A percentile compares a stretch with the other conserved stretches of the same genome.
Conservation (phyloP, 2,113 vertebrate species). For the Gambusia affinis region DNA sequence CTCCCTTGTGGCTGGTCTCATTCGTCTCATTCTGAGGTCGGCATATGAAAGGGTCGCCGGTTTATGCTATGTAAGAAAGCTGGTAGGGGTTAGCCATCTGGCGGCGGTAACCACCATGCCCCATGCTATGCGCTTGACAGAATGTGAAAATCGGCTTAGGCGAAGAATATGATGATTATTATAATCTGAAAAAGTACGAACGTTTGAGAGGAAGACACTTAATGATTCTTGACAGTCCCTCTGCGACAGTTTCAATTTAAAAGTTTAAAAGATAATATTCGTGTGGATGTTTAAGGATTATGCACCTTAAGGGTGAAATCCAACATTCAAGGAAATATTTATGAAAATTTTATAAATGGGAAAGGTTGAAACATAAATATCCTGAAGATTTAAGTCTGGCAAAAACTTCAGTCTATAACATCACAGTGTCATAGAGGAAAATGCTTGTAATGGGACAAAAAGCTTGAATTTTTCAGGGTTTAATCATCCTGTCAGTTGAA, state of each 20-base stretch:
- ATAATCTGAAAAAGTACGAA: slow-evolving; percentile 33
- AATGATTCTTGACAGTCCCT: slow-evolving; percentile 17
- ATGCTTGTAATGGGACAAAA: slow-evolving; percentile 36
- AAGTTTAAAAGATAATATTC: slow-evolving; percentile 11
- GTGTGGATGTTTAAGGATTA: neutral
- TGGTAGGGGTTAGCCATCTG: slow-evolving; percentile 83
- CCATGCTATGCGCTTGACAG: slow-evolving; percentile 72
- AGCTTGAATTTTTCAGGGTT: slow-evolving; percentile 43
- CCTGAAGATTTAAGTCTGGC: slow-evolving; percentile 2
- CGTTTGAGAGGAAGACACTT: slow-evolving; percentile 11
- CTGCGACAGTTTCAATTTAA: slow-evolving; percentile 16
- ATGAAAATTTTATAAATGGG: neutral
- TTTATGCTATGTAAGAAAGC: slow-evolving; percentile 81
- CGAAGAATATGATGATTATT: slow-evolving; percentile 51
- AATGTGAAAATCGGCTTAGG: slow-evolving; percentile 73
- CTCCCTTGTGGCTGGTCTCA: slow-evolving; percentile 77
- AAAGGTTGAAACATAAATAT: neutral
- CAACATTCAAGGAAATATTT: neutral
- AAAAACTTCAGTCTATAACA: neutral
- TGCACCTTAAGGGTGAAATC: slow-evolving; percentile 2
- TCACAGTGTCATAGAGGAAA: slow-evolving; percentile 74
- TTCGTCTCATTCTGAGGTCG: slow-evolving; percentile 68
- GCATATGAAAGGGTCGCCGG: slow-evolving; percentile 68
- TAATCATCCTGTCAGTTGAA: slow-evolving; percentile 62
- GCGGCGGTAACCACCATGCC: slow-evolving; percentile 50